phyloP scores from a whole-genome alignment of 2,113 vertebrate genomes.

The Pseudorectes ferrugineus region DNA sequence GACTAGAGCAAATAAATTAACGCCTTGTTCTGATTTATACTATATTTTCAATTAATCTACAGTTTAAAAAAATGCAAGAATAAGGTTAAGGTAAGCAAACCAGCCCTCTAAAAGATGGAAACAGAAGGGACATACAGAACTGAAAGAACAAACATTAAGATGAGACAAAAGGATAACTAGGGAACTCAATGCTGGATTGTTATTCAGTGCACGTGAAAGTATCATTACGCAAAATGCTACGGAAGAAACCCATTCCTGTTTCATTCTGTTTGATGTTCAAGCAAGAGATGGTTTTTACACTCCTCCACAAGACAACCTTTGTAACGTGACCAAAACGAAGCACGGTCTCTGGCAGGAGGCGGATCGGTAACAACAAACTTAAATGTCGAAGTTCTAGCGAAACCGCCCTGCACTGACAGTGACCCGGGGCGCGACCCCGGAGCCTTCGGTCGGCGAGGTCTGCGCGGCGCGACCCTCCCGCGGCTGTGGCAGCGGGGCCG shows the following conservation, averaged over 20 bases:
- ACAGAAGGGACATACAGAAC: not conserved
- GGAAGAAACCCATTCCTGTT: not conserved
- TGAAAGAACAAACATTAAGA: not conserved
- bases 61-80: not conserved
- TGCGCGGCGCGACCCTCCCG: not conserved
- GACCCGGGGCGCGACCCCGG: not conserved
- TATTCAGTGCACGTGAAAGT: accelerated
- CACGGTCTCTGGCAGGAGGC: too few relatives aligned
- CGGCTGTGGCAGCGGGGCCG: not conserved
- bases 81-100: not conserved
- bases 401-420: not conserved
- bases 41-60: not conserved
- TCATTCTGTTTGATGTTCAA: accelerated
- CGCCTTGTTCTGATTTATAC: not conserved
- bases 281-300: accelerated
- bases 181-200: accelerated
- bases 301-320: not conserved
- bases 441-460: not conserved
- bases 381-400: not conserved
- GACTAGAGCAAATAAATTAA: not conserved
- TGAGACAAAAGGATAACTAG: not conserved
- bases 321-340: accelerated
- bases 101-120: not conserved
- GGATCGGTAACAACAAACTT: not conserved
- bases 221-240: accelerated